Percentiles rank a stretch among this genome's conserved stretches.
Conservation (phyloP, 2,797 vertebrate species). For the Chelon labrosus region DNA sequence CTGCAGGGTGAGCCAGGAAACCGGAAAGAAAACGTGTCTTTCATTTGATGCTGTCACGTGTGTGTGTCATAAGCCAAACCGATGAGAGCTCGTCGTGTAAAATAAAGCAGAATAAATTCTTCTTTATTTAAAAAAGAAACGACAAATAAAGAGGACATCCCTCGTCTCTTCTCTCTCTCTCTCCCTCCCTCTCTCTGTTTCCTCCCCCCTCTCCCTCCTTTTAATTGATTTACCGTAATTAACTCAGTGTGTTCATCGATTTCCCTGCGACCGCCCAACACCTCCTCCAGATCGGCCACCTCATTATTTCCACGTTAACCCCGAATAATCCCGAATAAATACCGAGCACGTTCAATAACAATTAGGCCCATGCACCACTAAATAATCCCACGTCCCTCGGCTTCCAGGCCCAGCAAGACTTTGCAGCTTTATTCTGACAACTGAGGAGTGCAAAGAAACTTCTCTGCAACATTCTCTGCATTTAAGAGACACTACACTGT, state of each 20-base stretch:
- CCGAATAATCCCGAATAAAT: conserved; percentile 79
- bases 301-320: conserved; percentile 83
- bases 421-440: background rate
- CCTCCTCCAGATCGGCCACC: conserved; percentile 63
- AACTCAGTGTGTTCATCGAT: conserved; percentile 85
- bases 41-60: conserved; percentile 22
- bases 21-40: background rate
- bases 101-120: background rate
- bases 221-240: conserved; percentile 88
- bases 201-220: conserved; percentile 50
- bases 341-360: conserved; percentile 74
- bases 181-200: background rate
- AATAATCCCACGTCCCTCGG: conserved; percentile 30
- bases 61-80: conserved; percentile 31
- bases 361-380: conserved; percentile 56
- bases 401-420: no score
- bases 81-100: conserved; percentile 4
- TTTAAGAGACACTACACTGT: no score
- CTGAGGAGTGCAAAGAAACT: background rate
- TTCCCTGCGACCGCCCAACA: conserved; percentile 56
- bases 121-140: background rate
- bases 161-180: background rate
- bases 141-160: conserved; percentile 12
- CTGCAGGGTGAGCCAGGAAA: conserved; percentile 27
- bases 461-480: no score